phyloP scores from a whole-genome alignment of 1,140 invertebrate species.

The Aphaenogaster floridana region DNA sequence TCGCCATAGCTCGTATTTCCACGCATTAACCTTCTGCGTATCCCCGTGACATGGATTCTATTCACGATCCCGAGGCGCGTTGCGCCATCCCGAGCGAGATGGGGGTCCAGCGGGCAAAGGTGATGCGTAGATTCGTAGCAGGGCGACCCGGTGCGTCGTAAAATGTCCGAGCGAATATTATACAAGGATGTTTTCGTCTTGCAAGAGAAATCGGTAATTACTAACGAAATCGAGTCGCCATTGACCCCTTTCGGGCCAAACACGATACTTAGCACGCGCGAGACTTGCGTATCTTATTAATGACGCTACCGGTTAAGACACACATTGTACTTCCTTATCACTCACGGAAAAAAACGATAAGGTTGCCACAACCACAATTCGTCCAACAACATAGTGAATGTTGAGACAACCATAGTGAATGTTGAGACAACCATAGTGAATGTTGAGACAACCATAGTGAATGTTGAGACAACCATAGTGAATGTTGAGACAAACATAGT shows the following conservation, averaged over 20 bases:
- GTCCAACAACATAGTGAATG: no score
- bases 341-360: no score
- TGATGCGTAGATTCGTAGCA: conserved; percentile 37
- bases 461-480: no score
- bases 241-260: conserved; percentile 42
- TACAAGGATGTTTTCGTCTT: conserved; percentile 23
- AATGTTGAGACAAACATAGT: no score
- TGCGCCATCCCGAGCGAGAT: conserved; percentile 34
- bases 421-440: no score
- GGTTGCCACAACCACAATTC: no score
- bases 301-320: background rate
- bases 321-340: background rate
- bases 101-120: background rate
- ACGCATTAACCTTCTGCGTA: conserved; percentile 9
- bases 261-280: background rate
- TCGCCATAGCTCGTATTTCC: conserved; percentile 7
- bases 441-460: no score
- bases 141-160: conserved; percentile 16
- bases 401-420: no score
- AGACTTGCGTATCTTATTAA: conserved; percentile 9
- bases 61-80: conserved; percentile 12
- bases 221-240: conserved; percentile 50
- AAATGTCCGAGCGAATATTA: conserved; percentile 9
- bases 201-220: conserved; percentile 52
- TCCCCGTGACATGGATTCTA: conserved; percentile 2